Evolutionary conservation across 92 coral and sea anemone genomes (phyloP), one percentile per base, ranked within the genome.

Genomic region (Palythoa grandis): DNA sequence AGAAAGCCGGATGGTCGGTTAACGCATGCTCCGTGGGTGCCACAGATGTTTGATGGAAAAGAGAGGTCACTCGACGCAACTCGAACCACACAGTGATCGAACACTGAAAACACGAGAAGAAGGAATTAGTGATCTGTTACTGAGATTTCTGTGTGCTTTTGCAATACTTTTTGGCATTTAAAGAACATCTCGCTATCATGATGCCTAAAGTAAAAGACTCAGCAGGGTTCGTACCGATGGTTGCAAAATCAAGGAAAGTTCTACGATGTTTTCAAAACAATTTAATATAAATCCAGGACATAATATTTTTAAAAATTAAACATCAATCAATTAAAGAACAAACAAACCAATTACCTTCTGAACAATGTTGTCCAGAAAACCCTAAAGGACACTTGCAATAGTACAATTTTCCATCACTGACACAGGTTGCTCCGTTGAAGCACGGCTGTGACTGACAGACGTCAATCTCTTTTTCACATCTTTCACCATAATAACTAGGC

Each of bases 21-120:
- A 24, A 83, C 86, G 52, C 98, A 94, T 65, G 69, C 57, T 53
- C 98, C 98, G 75, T 90, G 95, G 11, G 69, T 66, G 22, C 98
- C 95, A 54, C 98, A 94, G 58, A 94, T 90, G 84, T 89, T 90
- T 53, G 98, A 94, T 43, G 98, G 98, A 63, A 94, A 92, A 48
- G 95, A 80, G 0, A 92, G 83, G 82, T 92, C 84, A 53, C 93
- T 90, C 40, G 93, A 90, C 22, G 98, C 98, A 60, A 90, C 93
- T 74, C 92, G 95, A 12, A 90, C 95, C 4, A 86, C 78, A 61
- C 98, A 94, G 82, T 94, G 98, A 76, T 94, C 89, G 87, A 92
- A 94, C 60, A 35, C 98, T 94, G 67, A 16, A 74, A 66, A 23
- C 8, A 9, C 63, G 54, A 0, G 11, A 71, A 52, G 16, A 25